phyloP scores from a whole-genome alignment of 1,140 invertebrate species.

The Tachypleus tridentatus region DNA sequence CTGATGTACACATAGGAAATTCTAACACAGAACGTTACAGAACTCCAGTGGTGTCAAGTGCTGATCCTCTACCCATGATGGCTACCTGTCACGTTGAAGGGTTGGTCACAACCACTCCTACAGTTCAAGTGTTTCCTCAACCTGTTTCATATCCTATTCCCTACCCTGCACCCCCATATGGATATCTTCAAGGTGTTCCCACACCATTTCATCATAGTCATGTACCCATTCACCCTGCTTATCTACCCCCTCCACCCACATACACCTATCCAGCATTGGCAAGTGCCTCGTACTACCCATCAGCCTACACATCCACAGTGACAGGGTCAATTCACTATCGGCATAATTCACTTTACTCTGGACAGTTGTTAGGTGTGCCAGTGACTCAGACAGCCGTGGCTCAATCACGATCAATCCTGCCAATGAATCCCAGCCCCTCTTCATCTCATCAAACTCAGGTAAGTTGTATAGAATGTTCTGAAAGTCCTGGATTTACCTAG shows the following conservation, averaged over 20 bases:
- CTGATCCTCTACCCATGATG: too few species aligned
- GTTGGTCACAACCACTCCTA: slow-evolving; percentile 16
- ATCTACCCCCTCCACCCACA: slow-evolving; percentile 12
- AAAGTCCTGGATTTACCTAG: too few species aligned
- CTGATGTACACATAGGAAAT: background rate
- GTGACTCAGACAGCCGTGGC: slow-evolving; percentile 13
- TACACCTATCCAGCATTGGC: slow-evolving; percentile 16
- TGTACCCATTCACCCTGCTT: slow-evolving; percentile 20
- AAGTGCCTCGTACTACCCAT: slow-evolving; percentile 15
- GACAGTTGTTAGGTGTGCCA: slow-evolving; percentile 25
- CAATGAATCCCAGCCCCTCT: slow-evolving; percentile 12
- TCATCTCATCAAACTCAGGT: slow-evolving; percentile 20
- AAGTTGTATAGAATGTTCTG: background rate
- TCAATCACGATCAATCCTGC: slow-evolving; percentile 13
- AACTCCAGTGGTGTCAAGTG: too few species aligned
- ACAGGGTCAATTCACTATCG: slow-evolving; percentile 16
- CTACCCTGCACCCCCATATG: slow-evolving; percentile 17
- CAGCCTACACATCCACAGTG: slow-evolving; percentile 10
- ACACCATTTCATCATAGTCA: slow-evolving; percentile 18
- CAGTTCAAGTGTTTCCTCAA: slow-evolving; percentile 20
- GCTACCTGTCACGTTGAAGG: slow-evolving; percentile 13
- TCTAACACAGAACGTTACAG: background rate
- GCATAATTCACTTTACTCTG: slow-evolving; percentile 25
- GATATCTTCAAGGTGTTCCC: slow-evolving; percentile 1
- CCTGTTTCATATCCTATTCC: slow-evolving; percentile 19